phyloP scores from a whole-genome alignment of 2,113 vertebrate genomes.

The Myotis davidii region DNA sequence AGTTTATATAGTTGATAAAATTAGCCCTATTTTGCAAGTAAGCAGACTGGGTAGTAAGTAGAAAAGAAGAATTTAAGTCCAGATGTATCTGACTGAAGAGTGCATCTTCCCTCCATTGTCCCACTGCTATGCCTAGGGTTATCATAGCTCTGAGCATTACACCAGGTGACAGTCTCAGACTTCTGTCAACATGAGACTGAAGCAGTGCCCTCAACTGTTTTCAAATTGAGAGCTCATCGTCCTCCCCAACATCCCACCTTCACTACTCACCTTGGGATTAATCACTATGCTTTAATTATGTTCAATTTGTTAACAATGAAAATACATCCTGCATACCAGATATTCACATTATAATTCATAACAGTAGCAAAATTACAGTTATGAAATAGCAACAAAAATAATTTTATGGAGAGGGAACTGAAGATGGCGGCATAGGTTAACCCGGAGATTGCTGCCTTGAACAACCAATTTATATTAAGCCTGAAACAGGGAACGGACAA shows the following conservation, averaged over 20 bases:
- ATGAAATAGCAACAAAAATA: too few relatives aligned
- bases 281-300: too few relatives aligned
- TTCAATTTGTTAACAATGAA: too few relatives aligned
- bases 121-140: neutral
- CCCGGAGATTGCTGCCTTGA: too few relatives aligned
- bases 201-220: neutral
- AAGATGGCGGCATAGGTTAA: too few relatives aligned
- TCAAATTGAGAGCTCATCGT: neutral
- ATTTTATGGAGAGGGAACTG: too few relatives aligned
- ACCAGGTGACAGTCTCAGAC: neutral
- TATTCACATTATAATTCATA: too few relatives aligned
- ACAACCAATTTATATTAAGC: too few relatives aligned
- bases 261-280: neutral
- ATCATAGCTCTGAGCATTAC: neutral
- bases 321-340: too few relatives aligned
- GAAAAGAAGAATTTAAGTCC: neutral
- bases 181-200: neutral
- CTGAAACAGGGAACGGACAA: too few relatives aligned
- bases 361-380: too few relatives aligned
- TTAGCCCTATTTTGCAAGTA: neutral
- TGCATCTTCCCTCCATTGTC: neutral
- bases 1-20: neutral
- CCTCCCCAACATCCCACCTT: neutral
- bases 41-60: neutral
- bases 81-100: neutral